Base-by-base conservation (phyloP, 1,140 invertebrate species). In the Zaprionus nigranus region DNA sequence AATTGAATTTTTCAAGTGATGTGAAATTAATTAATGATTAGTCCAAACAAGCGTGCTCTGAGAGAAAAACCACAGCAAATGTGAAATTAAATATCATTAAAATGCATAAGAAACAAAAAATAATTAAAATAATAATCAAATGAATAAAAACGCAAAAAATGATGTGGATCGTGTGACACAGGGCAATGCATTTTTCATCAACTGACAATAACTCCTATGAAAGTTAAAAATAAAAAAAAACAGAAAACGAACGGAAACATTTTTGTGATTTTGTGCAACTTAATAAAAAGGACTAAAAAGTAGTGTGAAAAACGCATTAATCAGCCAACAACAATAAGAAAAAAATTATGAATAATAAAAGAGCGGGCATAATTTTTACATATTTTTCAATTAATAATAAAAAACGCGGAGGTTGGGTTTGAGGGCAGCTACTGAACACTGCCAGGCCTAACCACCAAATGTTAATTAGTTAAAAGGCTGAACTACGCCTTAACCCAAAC, bases 401-500 rank as follows among this genome's bases (percentile, higher is more conserved):
- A 49, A 73, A 72, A 36, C 40, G n/a, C 38, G 40, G 69, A 65
- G 68, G 66, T 53, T 46, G 78, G 58, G 81, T 40, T 64, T 36
- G 78, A 51, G 62, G 49, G 34, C 63, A 38, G 56, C 30, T 36
- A 54, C 64, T 65, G 67, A 70, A 83, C 79, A 56, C 79, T 51
- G 40, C n/a, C 40, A 46, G n/a, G 67, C 81, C 74, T 84, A 91
- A 91, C 88, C 88, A 75, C 83, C 82, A 91, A 91, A 91, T 91
- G 88, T 91, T 91, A 91, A 91, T 91, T 91, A 91, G 88, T 91
- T 91, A 91, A 91, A 87, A 81, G 76, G 84, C 72, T 81, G 74
- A 81, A 81, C 84, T 88, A 84, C 75, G 70, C 70, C 82, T 81
- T 84, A 83, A 84, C 71, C 67, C 78, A 67, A 73, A 68, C 53